Evolutionary conservation across 2,888 invertebrate species (phyloP).

Genomic region (Polyommatus iphigenia): DNA sequence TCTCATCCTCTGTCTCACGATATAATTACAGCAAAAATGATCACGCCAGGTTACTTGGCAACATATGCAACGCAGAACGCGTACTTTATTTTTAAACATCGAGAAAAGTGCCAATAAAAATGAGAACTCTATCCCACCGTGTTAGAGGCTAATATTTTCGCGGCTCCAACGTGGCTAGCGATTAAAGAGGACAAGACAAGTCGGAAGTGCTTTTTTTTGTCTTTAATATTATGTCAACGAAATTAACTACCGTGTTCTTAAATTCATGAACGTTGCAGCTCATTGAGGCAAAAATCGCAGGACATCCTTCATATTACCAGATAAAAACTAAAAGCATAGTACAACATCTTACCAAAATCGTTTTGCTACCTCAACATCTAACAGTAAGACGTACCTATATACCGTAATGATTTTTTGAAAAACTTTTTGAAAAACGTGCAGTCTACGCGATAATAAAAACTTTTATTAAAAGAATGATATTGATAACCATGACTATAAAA

Average conservation of each 20-base stretch:
- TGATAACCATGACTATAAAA: not conserved
- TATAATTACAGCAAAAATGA: slow-evolving; percentile 33
- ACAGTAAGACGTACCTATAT: too few species aligned
- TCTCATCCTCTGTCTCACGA: not conserved
- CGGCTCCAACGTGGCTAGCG: not conserved
- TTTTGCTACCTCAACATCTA: not conserved
- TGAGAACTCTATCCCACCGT: not conserved
- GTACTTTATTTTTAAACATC: slow-evolving; percentile 27
- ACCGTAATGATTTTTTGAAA: too few species aligned
- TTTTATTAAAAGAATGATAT: not conserved
- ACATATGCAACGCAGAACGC: slow-evolving; percentile 27
- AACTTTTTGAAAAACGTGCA: too few species aligned
- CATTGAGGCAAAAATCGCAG: not conserved
- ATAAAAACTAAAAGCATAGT: not conserved
- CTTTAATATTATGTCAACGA: slow-evolving; percentile 4
- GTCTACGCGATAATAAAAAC: too few species aligned
- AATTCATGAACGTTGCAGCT: not conserved
- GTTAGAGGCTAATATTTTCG: not conserved
- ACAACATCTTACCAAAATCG: not conserved
- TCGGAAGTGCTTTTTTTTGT: slow-evolving; percentile 17
- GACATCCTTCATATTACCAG: not conserved
- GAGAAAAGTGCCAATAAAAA: slow-evolving; percentile 8
- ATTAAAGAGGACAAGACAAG: slow-evolving; percentile 18
- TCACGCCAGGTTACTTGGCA: slow-evolving; percentile 33
- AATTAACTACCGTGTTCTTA: not conserved